A percentile compares a stretch with the other conserved stretches of the same genome.
Evolutionary conservation across 2,113 vertebrate genomes (phyloP).

Genomic region (Anas platyrhynchos): DNA sequence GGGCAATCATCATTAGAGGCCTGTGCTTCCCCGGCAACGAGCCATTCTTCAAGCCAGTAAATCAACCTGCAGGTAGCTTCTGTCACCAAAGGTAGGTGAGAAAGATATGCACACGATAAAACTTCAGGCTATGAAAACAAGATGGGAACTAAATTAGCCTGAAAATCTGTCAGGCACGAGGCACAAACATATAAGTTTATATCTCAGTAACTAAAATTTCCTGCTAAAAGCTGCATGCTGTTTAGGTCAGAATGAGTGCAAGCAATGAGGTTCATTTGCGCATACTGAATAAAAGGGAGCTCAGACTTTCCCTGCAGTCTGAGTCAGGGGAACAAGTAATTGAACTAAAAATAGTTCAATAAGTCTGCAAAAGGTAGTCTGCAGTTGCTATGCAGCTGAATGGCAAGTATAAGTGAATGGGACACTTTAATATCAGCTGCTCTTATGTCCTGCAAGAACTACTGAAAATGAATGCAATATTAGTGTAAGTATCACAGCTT

Average conservation of each 20-base stretch:
- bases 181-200: not conserved
- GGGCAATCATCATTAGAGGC: not conserved
- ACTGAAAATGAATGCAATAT: not conserved
- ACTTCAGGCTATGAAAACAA: not conserved
- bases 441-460: not conserved
- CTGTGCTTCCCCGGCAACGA: not conserved
- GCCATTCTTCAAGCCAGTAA: not conserved
- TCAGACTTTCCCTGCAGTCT: conserved; percentile 22
- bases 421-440: conserved; percentile 6
- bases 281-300: conserved; percentile 7
- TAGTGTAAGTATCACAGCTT: not conserved
- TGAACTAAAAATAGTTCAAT: conserved; percentile 55
- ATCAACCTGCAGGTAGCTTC: conserved; percentile 25
- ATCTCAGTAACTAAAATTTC: not conserved
- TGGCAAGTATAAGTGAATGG: conserved; percentile 21
- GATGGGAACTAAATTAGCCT: not conserved
- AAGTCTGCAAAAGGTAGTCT: conserved; percentile 26
- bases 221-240: not conserved
- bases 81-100: not conserved
- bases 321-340: conserved; percentile 46
- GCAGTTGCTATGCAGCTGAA: conserved; percentile 52
- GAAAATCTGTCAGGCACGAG: not conserved
- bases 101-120: not conserved
- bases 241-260: not conserved
- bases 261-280: conserved; percentile 1